A percentile compares a stretch with the other conserved stretches of the same genome.
Evolutionary conservation across 2,888 invertebrate species (phyloP).

Genomic region (Eupeodes latifasciatus): DNA sequence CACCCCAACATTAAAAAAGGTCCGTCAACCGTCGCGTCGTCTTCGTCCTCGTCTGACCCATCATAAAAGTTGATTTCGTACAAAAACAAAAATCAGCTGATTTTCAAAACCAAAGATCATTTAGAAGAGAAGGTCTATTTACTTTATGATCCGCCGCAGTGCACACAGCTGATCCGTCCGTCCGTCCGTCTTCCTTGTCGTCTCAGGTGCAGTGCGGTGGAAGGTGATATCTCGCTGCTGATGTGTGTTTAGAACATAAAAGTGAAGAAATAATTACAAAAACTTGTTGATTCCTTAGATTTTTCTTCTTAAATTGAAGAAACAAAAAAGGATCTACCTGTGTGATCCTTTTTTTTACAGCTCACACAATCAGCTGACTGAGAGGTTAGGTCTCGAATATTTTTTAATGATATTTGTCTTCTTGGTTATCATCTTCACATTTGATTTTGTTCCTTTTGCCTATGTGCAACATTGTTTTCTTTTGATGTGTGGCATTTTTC

Average conservation of each 20-base stretch:
- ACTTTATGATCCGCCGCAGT: constrained; percentile 20
- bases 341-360: constrained; percentile 5
- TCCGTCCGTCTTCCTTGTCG: background rate
- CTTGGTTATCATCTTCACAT: background rate
- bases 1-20: constrained; percentile 1
- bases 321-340: constrained; percentile 18
- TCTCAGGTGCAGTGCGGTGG: too few species aligned
- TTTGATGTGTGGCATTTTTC: constrained; percentile 23
- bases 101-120: constrained; percentile 22
- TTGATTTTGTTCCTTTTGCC: background rate
- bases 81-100: constrained; percentile 73
- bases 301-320: background rate
- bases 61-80: constrained; percentile 12
- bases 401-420: constrained; percentile 14
- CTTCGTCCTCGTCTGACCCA: background rate
- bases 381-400: background rate
- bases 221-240: constrained; percentile 15
- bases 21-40: too few species aligned
- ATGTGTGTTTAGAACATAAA: constrained; percentile 18
- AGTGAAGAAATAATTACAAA: background rate
- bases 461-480: constrained; percentile 20
- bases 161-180: constrained; percentile 64
- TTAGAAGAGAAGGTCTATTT: background rate
- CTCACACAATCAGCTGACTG: constrained; percentile 17
- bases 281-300: constrained; percentile 3